These are phyloP conservation scores for Brachyrhaphis roseni DNA, from an alignment of 2,797 vertebrate species.

Conservation along the genomic window DNA sequence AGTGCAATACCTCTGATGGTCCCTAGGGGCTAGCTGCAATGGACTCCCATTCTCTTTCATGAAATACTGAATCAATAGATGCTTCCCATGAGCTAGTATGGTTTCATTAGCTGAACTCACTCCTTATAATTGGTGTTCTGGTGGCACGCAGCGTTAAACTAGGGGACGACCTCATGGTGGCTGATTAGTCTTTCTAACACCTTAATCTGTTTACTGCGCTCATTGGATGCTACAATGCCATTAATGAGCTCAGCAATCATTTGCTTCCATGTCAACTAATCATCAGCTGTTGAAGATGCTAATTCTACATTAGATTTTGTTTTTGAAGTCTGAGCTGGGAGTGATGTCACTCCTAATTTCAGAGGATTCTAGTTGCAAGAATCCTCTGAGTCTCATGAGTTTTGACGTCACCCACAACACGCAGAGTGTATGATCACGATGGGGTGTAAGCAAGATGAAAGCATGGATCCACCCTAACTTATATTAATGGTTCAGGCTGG, in stretches of 20 bases:
- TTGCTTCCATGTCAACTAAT: not conserved
- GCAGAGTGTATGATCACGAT: not conserved
- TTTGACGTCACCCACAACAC: not conserved
- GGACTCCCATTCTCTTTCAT: not conserved
- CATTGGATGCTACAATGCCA: not conserved
- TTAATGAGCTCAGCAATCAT: not conserved
- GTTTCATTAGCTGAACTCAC: not conserved
- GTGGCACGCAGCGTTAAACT: not conserved
- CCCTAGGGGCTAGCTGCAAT: not conserved
- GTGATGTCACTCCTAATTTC: not conserved
- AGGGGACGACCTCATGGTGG: constrained; percentile 3
- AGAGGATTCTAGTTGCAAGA: not conserved
- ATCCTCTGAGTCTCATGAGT: not conserved
- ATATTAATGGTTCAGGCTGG: not conserved
- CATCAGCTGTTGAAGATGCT: not conserved
- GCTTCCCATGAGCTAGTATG: not conserved
- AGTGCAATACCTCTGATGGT: not conserved
- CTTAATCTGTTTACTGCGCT: not conserved
- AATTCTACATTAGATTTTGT: not conserved
- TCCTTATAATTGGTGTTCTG: not conserved
- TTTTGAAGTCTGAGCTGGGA: not conserved
- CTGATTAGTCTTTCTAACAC: not conserved
- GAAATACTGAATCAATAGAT: not conserved
- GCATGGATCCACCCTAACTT: not conserved
- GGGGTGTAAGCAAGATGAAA: not conserved